Evolutionary conservation across 2,797 vertebrate genomes (phyloP).

Genomic region (Microctenopoma stevenorrisi): DNA sequence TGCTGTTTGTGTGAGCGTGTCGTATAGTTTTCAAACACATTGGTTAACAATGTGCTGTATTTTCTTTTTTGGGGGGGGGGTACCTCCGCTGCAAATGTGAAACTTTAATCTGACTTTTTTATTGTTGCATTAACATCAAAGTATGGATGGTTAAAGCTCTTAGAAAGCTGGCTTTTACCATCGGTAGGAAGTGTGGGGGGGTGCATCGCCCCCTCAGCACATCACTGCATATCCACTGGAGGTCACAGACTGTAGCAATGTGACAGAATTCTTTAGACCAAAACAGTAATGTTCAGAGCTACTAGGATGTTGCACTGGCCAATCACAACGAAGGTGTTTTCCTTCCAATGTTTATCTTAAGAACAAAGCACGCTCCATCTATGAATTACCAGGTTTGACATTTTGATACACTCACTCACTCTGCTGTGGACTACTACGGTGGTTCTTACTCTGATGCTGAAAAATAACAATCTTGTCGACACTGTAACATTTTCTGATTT

Average conservation of each 20-base stretch:
- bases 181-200: not conserved
- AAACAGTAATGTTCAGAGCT: conserved; percentile 65
- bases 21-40: conserved; percentile 63
- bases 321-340: conserved; percentile 61
- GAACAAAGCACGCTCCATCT: conserved; percentile 72
- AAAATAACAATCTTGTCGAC: conserved; percentile 77
- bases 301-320: conserved; percentile 75
- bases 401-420: conserved; percentile 65
- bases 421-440: conserved; percentile 48
- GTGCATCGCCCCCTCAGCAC: conserved; percentile 28
- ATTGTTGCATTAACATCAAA: conserved; percentile 71
- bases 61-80: conserved; percentile 1
- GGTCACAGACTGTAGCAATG: conserved; percentile 73
- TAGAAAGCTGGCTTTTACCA: conserved; percentile 48
- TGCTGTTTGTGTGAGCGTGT: conserved; percentile 54
- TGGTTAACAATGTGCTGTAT: conserved; percentile 70
- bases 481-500: conserved; percentile 85
- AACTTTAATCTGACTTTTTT: conserved; percentile 69
- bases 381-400: conserved; percentile 57
- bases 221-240: conserved; percentile 74
- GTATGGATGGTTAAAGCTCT: conserved; percentile 57
- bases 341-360: conserved; percentile 59
- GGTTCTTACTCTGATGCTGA: conserved; percentile 64
- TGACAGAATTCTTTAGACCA: conserved; percentile 72
- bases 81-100: conserved; percentile 77